These are phyloP conservation scores for Helarctos malayanus DNA, from an alignment of 2,797 vertebrate species.

Conservation along the genomic window DNA sequence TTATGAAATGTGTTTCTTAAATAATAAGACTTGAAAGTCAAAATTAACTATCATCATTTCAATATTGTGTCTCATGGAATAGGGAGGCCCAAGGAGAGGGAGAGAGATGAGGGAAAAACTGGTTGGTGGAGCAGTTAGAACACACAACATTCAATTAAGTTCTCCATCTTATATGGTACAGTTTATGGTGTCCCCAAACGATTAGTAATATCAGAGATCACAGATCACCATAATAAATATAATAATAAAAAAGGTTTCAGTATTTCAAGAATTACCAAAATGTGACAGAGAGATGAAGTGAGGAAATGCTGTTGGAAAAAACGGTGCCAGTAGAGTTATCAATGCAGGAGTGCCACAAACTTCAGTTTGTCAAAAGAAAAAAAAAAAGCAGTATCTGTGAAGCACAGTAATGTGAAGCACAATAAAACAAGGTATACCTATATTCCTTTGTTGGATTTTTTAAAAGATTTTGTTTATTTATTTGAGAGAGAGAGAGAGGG, in stretches of 20 bases:
- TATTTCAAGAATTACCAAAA: not conserved
- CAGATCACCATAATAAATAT: not conserved
- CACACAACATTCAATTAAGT: not conserved
- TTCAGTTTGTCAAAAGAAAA: not conserved
- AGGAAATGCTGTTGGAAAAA: not conserved
- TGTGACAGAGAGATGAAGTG: not conserved
- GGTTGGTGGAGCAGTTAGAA: not conserved
- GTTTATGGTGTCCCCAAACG: not conserved
- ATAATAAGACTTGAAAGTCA: not conserved
- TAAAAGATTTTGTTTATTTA: not conserved
- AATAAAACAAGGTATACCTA: not conserved
- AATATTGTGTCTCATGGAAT: not conserved
- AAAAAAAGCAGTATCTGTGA: not conserved
- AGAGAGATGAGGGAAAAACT: not conserved
- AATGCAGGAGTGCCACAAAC: not conserved
- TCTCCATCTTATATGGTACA: not conserved
- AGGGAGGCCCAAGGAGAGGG: not conserved
- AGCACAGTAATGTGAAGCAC: not conserved
- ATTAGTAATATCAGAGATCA: not conserved
- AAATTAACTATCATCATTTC: not conserved
- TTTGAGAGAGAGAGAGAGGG: not conserved
- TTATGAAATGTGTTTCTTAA: not conserved
- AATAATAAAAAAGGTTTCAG: not conserved
- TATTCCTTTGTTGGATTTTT: not conserved
- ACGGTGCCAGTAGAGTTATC: not conserved